Evolutionary conservation across 2,888 invertebrate species (phyloP).

Genomic region (Apamea epomidion): DNA sequence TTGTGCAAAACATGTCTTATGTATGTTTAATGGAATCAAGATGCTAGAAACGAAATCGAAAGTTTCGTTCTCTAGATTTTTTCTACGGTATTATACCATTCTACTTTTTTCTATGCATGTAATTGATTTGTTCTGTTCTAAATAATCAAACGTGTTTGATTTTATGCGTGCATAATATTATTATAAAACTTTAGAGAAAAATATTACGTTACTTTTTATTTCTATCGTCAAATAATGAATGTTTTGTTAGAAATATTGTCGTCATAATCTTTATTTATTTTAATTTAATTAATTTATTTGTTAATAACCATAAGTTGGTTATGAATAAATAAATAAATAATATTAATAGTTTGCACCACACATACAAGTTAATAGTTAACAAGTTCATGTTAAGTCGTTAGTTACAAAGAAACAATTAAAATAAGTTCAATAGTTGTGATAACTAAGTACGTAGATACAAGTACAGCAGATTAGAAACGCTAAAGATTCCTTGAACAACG

Average conservation of each 20-base stretch:
- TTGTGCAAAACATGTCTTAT: constrained; percentile 11
- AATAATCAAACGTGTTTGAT: background rate
- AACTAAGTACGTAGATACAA: constrained; percentile 1
- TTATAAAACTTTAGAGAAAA: background rate
- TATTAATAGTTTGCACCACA: no score
- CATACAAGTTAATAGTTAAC: background rate
- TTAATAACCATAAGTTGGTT: no score
- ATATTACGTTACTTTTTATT: background rate
- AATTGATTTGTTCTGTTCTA: constrained; percentile 1
- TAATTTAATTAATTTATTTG: no score
- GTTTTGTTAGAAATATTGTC: background rate
- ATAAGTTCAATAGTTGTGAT: constrained; percentile 8
- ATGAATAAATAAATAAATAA: no score
- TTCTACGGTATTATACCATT: background rate
- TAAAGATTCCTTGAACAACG: constrained; percentile 56
- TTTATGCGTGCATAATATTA: background rate
- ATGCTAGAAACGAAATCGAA: background rate
- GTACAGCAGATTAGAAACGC: constrained; percentile 48
- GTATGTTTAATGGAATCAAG: background rate
- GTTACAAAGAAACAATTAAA: background rate
- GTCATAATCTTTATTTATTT: background rate
- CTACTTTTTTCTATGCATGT: background rate
- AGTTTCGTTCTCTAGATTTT: background rate
- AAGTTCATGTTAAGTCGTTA: constrained; percentile 9
- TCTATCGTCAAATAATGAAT: background rate